These are phyloP conservation scores for Brachionichthys hirsutus DNA, from an alignment of 2,113 vertebrate species.

Conservation along the genomic window DNA sequence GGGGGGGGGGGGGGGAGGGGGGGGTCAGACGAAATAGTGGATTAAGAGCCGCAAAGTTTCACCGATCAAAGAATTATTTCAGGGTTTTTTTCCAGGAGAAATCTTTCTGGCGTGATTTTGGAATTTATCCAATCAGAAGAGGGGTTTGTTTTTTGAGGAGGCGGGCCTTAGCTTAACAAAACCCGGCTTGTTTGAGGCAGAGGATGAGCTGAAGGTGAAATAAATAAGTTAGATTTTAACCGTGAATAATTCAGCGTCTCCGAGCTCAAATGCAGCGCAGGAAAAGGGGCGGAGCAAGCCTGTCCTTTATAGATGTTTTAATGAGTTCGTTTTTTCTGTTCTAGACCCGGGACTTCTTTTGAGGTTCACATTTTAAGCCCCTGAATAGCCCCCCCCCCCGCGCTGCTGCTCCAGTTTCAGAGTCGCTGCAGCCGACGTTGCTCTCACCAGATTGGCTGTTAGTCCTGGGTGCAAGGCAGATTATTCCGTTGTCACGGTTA, in stretches of 20 bases:
- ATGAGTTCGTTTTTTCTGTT: background rate
- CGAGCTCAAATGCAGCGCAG: no score
- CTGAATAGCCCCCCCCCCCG: slow-evolving; percentile 24
- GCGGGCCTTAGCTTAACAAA: no score
- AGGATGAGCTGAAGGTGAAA: no score
- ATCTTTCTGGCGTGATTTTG: no score
- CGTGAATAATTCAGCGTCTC: no score
- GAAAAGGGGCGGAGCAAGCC: background rate
- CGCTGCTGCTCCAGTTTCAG: slow-evolving; percentile 65
- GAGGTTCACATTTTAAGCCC: slow-evolving; percentile 19
- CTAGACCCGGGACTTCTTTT: slow-evolving; percentile 11
- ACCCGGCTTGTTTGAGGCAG: no score
- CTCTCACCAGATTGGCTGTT: slow-evolving; percentile 47
- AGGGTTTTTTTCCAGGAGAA: no score
- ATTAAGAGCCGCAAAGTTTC: no score
- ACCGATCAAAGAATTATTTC: background rate
- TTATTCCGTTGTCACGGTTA: slow-evolving; percentile 67
- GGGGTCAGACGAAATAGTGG: background rate
- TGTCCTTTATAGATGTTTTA: background rate
- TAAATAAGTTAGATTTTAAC: no score
- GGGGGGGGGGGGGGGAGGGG: no score
- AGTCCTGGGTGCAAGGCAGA: slow-evolving; percentile 47
- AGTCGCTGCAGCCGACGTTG: slow-evolving; percentile 27
- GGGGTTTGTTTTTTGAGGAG: no score
- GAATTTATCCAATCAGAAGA: no score